Base-by-base conservation (phyloP, 2,797 vertebrate genomes). In the Rhodeus uyekii region DNA sequence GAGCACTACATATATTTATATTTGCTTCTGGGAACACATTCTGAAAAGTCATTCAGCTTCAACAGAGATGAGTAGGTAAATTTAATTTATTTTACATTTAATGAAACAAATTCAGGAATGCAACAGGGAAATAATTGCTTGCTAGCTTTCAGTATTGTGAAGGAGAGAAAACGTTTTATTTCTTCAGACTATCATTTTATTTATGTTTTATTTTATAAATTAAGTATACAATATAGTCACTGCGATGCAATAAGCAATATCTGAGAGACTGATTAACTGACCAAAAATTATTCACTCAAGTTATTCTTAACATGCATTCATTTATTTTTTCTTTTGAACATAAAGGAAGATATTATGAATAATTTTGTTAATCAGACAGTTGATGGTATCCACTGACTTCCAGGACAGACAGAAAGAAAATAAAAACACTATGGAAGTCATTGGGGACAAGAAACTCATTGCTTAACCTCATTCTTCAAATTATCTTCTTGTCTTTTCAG, bases 41-140 rank as follows among this genome's bases (percentile, higher is more conserved):
- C 24, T 53, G 10, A 46, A 27, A n/a, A 8, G n/a, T 55, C 1
- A 14, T 24, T 74, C 24, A 39, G 18, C 10, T 34, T 3, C 22
- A 58, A 46, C 18, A 44, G 39, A 60, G 38, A 82, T 76, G 73
- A 76, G 6, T 27, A 68, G 73, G 80, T 68, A 60, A 36, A 63
- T 44, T 19, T 13, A 73, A 42, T 48, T 36, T 81, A 16, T 73
- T 27, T 38, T 32, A 1, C 1, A 14, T 73, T 64, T 32, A 46
- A 22, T 39, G 2, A 8, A 9, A 53, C 14, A 50, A 46, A 78
- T 32, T 29, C 16, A 67, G 2, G 9, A 67, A 53, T 18, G 38
- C 50, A 12, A 10, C 4, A 65, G 8, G 19, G 3, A 22, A 75
- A 14, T 39, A 39, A 22, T 0, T 34, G 19, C 4, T 34, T 34